phyloP scores from a whole-genome alignment of 2,888 invertebrate genomes.

The Campaea margaritaria region DNA sequence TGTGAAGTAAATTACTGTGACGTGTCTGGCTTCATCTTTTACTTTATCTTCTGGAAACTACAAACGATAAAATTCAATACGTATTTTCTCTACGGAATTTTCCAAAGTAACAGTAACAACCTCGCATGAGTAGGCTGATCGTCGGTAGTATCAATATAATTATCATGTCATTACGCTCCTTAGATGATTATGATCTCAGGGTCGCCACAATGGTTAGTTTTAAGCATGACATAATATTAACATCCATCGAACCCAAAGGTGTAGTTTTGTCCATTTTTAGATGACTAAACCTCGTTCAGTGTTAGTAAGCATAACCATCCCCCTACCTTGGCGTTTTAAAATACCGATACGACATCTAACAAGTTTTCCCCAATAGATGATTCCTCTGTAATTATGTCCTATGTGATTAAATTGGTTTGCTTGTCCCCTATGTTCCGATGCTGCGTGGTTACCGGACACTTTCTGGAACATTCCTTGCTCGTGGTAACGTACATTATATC shows the following conservation, averaged over 20 bases:
- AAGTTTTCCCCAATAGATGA: constrained; percentile 41
- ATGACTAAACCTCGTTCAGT: constrained; percentile 49
- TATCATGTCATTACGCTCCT: constrained; percentile 34
- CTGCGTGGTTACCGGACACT: constrained; percentile 65
- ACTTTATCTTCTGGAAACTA: constrained; percentile 24
- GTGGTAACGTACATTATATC: constrained; percentile 72
- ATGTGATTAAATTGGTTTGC: constrained; percentile 77
- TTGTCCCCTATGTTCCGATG: constrained; percentile 81
- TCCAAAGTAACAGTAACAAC: constrained; percentile 2
- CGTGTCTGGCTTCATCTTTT: constrained; percentile 41
- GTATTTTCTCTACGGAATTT: background rate
- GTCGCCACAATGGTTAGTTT: constrained; percentile 55
- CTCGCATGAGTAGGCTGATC: constrained; percentile 31
- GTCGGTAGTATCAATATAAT: constrained; percentile 33
- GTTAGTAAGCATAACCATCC: constrained; percentile 58
- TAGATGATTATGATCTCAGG: constrained; percentile 45
- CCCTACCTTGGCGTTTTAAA: constrained; percentile 82
- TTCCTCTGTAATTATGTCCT: constrained; percentile 51
- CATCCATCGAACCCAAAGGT: constrained; percentile 77
- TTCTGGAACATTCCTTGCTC: constrained; percentile 59
- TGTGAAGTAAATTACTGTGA: constrained; percentile 37
- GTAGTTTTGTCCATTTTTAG: constrained; percentile 55
- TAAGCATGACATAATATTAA: constrained; percentile 57
- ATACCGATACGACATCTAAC: constrained; percentile 56
- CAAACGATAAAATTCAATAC: constrained; percentile 1